Evolutionary conservation across 2,888 invertebrate genomes (phyloP), one percentile per base, ranked within the genome.

Genomic region (Microplitis manilae): DNA sequence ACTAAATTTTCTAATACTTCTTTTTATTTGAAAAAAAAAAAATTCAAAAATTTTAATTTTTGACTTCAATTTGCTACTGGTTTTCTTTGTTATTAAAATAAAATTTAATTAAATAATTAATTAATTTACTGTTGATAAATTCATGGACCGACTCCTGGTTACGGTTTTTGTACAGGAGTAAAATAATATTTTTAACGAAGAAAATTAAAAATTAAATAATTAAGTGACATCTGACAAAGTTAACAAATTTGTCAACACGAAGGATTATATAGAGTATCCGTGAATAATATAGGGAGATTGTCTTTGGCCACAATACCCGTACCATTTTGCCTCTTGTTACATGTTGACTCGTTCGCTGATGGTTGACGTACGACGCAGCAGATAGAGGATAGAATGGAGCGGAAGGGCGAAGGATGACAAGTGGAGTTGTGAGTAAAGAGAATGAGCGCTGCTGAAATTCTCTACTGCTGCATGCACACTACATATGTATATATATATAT

Each of bases 281-380:
- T 65, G 38, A 30, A 30, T 65, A 65, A 65, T 65, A 20, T 65
- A 30, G 20, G 38, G 9, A 13, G 38, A 30, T 65, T 65, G 65
- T 65, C 30, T 13, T 13, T 65, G 65, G 65, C 13, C 38, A 20
- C 9, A 65, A 30, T 13, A 65, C 8, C 78, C 80, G 77, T 75
- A 74, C 73, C 77, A 77, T 50, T 50, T 50, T 50, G 50, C 13
- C 50, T 30, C 9, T 50, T 50, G 50, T 50, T 13, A 50, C 13
- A 50, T 50, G 50, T 13, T 50, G 50, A 50, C 50, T 50, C 13
- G 41, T 41, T 78, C 77, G 75, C 77, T 67, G 74, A 78, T 73
- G 75, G 80, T 75, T 73, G 78, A 74, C 74, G 77, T 75, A 78
- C 78, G 78, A 80, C 77, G 78, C 65, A 72, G 71, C 72, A 67